Percentiles rank a stretch among this genome's conserved stretches.
Conservation (phyloP, 2,797 vertebrate genomes). For the Ataeniobius toweri region DNA sequence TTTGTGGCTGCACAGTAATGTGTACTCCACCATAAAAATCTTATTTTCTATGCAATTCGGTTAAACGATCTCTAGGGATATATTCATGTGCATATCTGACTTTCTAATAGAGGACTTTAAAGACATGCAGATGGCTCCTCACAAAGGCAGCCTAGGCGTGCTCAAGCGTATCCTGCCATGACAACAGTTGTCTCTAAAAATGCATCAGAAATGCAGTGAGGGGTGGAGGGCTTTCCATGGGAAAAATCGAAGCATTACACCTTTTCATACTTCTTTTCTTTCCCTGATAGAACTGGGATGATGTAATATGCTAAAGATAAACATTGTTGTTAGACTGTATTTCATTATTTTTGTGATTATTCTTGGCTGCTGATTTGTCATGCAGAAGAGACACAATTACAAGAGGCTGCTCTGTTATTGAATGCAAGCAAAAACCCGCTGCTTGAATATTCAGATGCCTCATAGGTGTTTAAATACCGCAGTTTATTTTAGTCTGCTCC, state of each 20-base stretch:
- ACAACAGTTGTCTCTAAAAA: slow-evolving; percentile 70
- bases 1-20: slow-evolving; percentile 69
- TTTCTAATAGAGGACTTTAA: slow-evolving; percentile 73
- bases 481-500: slow-evolving; percentile 15
- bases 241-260: slow-evolving; percentile 34
- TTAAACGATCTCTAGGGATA: slow-evolving; percentile 73
- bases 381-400: slow-evolving; percentile 15
- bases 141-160: slow-evolving; percentile 61
- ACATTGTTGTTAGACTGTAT: slow-evolving; percentile 22
- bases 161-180: slow-evolving; percentile 76
- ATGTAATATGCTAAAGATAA: slow-evolving; percentile 11
- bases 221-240: slow-evolving; percentile 42
- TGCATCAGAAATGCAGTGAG: slow-evolving; percentile 67
- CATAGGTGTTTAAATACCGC: slow-evolving; percentile 32
- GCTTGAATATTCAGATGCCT: slow-evolving; percentile 21
- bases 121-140: slow-evolving; percentile 73
- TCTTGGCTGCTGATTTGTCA: slow-evolving; percentile 20
- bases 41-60: slow-evolving; percentile 72
- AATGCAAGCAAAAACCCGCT: slow-evolving; percentile 22
- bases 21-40: slow-evolving; percentile 75
- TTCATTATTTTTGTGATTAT: slow-evolving; percentile 29
- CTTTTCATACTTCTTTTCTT: slow-evolving; percentile 37
- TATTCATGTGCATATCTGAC: slow-evolving; percentile 75
- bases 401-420: slow-evolving; percentile 1
- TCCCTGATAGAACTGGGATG: slow-evolving; percentile 18